phyloP scores from a whole-genome alignment of 1,140 invertebrate genomes.

The Ooceraea biroi region DNA sequence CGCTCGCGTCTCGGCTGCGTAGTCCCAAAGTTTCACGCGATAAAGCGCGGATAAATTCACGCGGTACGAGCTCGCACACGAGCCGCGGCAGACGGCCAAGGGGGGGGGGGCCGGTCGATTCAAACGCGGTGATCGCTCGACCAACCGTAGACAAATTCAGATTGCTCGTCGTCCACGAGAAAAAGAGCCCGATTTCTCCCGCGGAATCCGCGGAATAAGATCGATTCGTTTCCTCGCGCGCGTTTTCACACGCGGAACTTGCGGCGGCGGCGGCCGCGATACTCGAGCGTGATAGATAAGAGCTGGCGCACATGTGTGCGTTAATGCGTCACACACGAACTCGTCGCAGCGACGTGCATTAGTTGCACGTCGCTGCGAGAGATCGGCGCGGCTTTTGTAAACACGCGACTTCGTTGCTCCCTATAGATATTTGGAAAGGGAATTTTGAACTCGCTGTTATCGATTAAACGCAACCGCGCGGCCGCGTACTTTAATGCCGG shows the following conservation, averaged over 20 bases:
- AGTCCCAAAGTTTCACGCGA: conserved; percentile 40
- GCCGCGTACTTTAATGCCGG: conserved; percentile 52
- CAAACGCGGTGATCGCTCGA: background rate
- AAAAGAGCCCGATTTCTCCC: conserved; percentile 24
- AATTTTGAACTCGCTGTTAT: conserved; percentile 61
- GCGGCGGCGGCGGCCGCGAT: background rate
- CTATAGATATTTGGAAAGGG: conserved; percentile 61
- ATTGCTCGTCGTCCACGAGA: background rate
- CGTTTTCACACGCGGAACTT: conserved; percentile 7
- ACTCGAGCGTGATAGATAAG: conserved; percentile 3
- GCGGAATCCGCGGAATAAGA: conserved; percentile 12
- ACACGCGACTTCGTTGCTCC: conserved; percentile 44
- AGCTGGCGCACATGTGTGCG: background rate
- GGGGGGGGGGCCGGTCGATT: no score
- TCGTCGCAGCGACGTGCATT: background rate
- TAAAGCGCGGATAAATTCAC: conserved; percentile 16
- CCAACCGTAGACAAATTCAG: background rate
- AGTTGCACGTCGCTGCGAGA: background rate
- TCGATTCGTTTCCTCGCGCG: conserved; percentile 6
- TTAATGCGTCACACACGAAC: background rate
- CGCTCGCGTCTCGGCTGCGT: background rate
- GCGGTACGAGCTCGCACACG: background rate
- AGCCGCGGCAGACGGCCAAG: background rate
- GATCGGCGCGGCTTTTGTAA: conserved; percentile 17
- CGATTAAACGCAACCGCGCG: conserved; percentile 45